Conservation (phyloP, 2,888 invertebrate species). For the Priocnemis perturbator region DNA sequence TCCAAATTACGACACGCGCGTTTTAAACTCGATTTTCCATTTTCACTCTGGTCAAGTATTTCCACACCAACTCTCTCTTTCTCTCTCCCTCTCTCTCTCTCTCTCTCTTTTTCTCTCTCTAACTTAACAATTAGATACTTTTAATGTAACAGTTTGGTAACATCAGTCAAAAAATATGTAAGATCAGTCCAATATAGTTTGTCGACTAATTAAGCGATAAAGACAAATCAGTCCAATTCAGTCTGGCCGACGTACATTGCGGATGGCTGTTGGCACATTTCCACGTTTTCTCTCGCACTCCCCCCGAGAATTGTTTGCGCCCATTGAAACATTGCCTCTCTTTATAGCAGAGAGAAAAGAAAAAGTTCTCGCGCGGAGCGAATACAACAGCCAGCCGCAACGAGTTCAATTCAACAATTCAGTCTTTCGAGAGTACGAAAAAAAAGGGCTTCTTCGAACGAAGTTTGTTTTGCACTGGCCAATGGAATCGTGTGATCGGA, state of each 20-base stretch:
- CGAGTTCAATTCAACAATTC: conserved; percentile 55
- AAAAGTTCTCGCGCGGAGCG: not conserved
- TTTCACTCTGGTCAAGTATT: not conserved
- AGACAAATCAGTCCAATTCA: conserved; percentile 71
- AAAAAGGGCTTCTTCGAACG: conserved; percentile 40
- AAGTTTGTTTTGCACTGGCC: conserved; percentile 41
- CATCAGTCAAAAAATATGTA: conserved; percentile 73
- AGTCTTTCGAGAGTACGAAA: conserved; percentile 57
- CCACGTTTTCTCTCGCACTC: not conserved
- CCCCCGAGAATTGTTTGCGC: not conserved
- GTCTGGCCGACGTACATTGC: conserved; percentile 43
- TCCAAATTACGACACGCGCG: too few species aligned
- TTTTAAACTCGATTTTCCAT: too few species aligned
- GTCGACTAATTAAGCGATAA: conserved; percentile 51
- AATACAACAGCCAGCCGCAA: conserved; percentile 28
- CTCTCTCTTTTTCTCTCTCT: conserved; percentile 45
- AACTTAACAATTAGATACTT: conserved; percentile 73
- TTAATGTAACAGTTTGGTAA: conserved; percentile 74
- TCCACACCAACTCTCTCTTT: conserved; percentile 35
- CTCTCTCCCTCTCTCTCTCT: conserved; percentile 37
- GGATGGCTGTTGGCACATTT: too few species aligned
- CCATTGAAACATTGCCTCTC: too few species aligned
- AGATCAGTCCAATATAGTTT: conserved; percentile 68
- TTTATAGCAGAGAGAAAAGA: not conserved
- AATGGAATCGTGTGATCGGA: conserved; percentile 42